phyloP scores from a whole-genome alignment of 2,888 invertebrate genomes.

The Heteromurus nitidus region DNA sequence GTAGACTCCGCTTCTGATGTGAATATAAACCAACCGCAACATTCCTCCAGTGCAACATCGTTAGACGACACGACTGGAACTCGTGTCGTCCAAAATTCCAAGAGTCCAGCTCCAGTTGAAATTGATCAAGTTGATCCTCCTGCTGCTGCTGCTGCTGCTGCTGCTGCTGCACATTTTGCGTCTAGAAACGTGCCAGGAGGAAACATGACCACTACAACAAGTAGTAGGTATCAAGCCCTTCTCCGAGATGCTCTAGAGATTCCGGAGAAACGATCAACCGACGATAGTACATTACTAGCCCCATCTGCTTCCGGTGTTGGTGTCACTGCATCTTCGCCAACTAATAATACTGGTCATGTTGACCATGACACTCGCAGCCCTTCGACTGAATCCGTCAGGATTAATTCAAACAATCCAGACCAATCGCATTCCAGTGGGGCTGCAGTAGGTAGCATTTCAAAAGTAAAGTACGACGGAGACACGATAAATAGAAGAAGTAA shows the following conservation, averaged over 20 bases:
- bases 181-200: no score
- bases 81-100: neutral
- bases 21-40: slow-evolving; percentile 18
- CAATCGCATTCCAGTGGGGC: neutral
- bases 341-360: no score
- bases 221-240: no score
- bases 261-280: no score
- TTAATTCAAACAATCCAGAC: neutral
- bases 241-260: no score
- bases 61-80: slow-evolving; percentile 10
- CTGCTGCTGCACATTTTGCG: no score
- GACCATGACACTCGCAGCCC: neutral
- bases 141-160: neutral
- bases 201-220: no score
- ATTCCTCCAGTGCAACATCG: neutral
- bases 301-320: no score
- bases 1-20: neutral
- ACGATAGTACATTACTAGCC: no score
- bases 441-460: no score
- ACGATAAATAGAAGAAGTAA: neutral
- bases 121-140: slow-evolving; percentile 14
- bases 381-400: neutral
- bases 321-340: no score
- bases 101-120: neutral
- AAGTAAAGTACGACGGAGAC: no score